A percentile compares a stretch with the other conserved stretches of the same genome.
Evolutionary conservation across 2,113 vertebrate genomes (phyloP).

Genomic region (Epinephelus cyanopodus): DNA sequence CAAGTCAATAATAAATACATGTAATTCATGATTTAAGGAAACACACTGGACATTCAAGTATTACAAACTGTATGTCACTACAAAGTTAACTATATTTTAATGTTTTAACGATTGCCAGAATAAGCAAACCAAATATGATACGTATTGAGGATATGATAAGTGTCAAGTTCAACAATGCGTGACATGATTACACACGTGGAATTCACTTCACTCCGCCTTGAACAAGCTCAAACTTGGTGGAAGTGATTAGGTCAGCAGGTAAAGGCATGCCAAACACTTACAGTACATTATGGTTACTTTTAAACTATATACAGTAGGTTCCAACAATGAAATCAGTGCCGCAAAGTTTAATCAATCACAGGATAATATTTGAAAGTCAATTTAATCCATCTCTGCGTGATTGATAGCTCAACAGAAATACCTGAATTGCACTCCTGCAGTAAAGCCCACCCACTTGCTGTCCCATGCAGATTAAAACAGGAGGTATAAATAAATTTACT

Average conservation of each 20-base stretch:
- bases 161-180: neutral
- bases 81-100: neutral
- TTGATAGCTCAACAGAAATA: constrained; percentile 58
- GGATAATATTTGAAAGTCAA: constrained; percentile 62
- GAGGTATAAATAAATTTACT: constrained; percentile 15
- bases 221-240: constrained; percentile 1
- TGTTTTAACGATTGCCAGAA: neutral
- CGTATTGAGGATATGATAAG: no score
- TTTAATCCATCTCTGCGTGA: constrained; percentile 59
- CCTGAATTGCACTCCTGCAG: constrained; percentile 34
- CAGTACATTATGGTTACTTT: constrained; percentile 20
- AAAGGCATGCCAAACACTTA: constrained; percentile 23
- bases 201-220: neutral
- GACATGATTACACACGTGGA: neutral
- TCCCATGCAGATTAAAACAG: constrained; percentile 32
- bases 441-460: constrained; percentile 37
- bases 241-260: constrained; percentile 48
- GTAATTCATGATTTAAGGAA: constrained; percentile 24
- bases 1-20: constrained; percentile 37
- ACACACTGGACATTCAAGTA: constrained; percentile 1
- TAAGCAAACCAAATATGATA: neutral
- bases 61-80: neutral
- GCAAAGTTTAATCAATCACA: constrained; percentile 60
- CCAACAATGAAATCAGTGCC: constrained; percentile 35
- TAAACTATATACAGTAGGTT: constrained; percentile 40